Base-by-base conservation (phyloP, 2,888 invertebrate species). In the Heliconius hortense region DNA sequence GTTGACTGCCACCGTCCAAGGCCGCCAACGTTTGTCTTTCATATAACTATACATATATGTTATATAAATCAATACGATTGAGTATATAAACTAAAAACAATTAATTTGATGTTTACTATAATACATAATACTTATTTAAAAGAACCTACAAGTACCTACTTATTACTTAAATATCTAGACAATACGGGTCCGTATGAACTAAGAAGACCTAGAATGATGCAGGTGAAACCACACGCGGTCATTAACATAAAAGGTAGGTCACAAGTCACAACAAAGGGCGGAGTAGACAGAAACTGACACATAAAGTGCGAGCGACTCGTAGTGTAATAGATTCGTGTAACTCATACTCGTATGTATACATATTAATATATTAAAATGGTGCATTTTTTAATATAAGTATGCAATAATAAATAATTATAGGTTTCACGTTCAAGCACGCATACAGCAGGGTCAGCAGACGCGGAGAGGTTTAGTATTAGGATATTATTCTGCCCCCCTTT, bases 161-260 rank as follows among this genome's bases (percentile, higher is more conserved):
- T 68, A 31, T 68, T 26, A 48, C 24, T 26, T 28, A 53, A 68
- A 68, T 2, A 53, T 13, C 21, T 53, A 53, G 8, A 4, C 11
- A 53, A 21, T 68, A 53, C 21, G 4, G 28, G 28, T 53, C 21
- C 13, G 48, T n/a, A 53, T n/a, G 56, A n/a, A 56, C n/a, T 56
- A 21, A 24, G 39, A 21, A 60, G 60, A 24, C 60, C 26, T 24
- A 71, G 39, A 11, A 26, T 15, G 39, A 26, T 71, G n/a, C 39
- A 71, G 59, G 60, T 60, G 71, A 62, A 71, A 71, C 71, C 43
- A 71, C 71, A 71, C 71, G 60, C 26, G 60, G 43, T 71, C 39
- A 60, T 71, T 71, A 71, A 59, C 60, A 71, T 60, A 71, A 71
- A 71, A 71, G 60, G 71, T 71, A 71, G 60, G 71, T 71, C 60